Base-by-base conservation (phyloP, 2,113 vertebrate species). In the Manacus vitellinus region DNA sequence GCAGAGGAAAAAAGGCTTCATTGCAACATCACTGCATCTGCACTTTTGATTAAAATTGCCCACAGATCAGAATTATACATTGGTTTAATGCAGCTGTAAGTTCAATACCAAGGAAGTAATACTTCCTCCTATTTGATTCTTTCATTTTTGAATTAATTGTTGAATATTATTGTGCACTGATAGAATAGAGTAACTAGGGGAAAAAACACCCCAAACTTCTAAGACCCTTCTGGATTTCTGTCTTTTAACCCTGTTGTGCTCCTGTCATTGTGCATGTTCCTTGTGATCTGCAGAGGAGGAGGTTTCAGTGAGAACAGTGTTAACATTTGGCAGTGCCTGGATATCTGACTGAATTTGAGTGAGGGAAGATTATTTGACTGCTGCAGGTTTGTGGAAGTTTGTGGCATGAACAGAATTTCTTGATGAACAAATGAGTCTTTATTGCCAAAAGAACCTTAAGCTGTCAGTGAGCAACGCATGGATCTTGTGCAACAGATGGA, bases 241-340 rank as follows among this genome's bases (percentile, higher is more conserved):
- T 73, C 31, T 59, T 84, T 74, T 55, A 41, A 31, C 28, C 3
- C 12, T 63, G 7, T 35, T 67, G 27, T 52, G 17, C 28, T 77
- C 10, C 70, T 4, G 0, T 63, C 15, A 59, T 49, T 47, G 31
- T 62, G 18, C 0, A 0, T 44, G 24, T 65, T 4, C 35, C 22
- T 35, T 68, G 68, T 43, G 52, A 37, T 77, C 33, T 82, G 14
- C 15, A 31, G 74, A 65, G 12, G 33, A 82, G 22, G 20, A 65
- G 12, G 15, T 74, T 67, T 92, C 3, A 18, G 14, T 35, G 55
- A 47, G 49, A 70, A 27, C 33, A 31, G 4, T 9, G 10, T 63
- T 78, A 35, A 49, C 1, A 8, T 74, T 65, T 74, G 43, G 5
- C 35, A 62, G 24, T 73, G 59, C 21, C 39, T 71, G 67, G 9